A percentile compares a stretch with the other conserved stretches of the same genome.
Evolutionary conservation across 2,888 invertebrate genomes (phyloP).

Genomic region (Orchesellides sinensis): DNA sequence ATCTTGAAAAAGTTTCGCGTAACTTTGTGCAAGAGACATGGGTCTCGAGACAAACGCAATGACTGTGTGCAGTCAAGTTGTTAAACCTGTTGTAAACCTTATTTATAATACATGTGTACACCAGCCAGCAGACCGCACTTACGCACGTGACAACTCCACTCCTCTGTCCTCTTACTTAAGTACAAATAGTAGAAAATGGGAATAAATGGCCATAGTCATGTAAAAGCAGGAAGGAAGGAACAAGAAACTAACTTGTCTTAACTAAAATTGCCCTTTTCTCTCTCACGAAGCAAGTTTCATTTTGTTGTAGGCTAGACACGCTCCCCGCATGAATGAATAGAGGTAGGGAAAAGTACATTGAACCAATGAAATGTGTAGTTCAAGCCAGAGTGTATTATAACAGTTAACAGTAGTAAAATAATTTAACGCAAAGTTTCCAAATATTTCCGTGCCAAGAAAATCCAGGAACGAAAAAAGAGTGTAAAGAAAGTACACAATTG

Average conservation of each 20-base stretch:
- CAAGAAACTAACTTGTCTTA: not conserved
- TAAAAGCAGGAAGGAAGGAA: not conserved
- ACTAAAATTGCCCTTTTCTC: no score
- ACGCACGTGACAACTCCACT: not conserved
- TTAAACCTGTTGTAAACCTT: constrained; percentile 24
- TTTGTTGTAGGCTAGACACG: no score
- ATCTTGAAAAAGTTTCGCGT: not conserved
- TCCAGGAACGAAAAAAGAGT: not conserved
- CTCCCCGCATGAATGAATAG: no score
- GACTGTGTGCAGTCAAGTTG: not conserved
- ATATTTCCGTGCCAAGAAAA: not conserved
- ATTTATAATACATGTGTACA: constrained; percentile 2
- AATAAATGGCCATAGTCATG: not conserved
- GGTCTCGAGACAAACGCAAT: no score
- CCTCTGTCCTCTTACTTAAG: not conserved
- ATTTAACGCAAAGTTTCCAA: not conserved
- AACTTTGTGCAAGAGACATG: no score
- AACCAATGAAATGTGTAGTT: not conserved
- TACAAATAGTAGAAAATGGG: not conserved
- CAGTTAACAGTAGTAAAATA: not conserved
- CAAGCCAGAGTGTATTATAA: not conserved
- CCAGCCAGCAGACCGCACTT: not conserved
- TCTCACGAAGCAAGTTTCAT: no score
- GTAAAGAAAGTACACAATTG: not conserved
- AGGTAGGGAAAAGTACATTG: no score